These are phyloP conservation scores for Limosa lapponica DNA, from an alignment of 2,797 vertebrate genomes.

Conservation along the genomic window DNA sequence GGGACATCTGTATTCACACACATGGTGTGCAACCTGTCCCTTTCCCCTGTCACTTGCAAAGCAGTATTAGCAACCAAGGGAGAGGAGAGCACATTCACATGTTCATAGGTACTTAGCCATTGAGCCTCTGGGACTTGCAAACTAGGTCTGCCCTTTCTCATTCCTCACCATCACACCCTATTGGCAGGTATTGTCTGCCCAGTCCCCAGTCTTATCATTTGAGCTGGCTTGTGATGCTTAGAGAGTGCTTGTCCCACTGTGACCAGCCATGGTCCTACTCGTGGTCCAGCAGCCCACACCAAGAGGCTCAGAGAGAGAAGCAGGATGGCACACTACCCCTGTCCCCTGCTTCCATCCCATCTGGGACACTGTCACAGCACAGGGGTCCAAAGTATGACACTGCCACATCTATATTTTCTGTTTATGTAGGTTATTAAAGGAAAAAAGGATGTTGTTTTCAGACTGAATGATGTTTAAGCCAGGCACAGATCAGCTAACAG, in stretches of 20 bases:
- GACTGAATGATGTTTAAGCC: neutral
- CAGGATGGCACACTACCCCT: neutral
- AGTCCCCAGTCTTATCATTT: neutral
- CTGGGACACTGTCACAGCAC: neutral
- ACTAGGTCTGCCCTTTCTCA: neutral
- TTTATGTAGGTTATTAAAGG: neutral
- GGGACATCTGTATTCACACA: neutral
- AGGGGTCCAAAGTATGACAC: neutral
- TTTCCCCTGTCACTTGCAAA: neutral
- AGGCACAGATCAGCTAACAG: neutral
- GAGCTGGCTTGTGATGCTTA: neutral
- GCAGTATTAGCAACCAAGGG: neutral
- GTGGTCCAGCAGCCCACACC: accelerated
- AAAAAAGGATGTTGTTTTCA: neutral
- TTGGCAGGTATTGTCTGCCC: neutral
- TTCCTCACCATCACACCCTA: neutral
- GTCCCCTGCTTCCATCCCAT: neutral
- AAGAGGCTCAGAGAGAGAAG: neutral
- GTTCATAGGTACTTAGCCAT: neutral
- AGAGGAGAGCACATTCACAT: neutral
- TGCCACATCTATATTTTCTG: neutral
- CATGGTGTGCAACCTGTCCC: neutral
- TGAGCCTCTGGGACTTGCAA: neutral
- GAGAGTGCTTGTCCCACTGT: neutral
- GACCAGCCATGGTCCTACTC: accelerated